phyloP scores from a whole-genome alignment of 2,113 vertebrate genomes.

The Calidris pugnax region DNA sequence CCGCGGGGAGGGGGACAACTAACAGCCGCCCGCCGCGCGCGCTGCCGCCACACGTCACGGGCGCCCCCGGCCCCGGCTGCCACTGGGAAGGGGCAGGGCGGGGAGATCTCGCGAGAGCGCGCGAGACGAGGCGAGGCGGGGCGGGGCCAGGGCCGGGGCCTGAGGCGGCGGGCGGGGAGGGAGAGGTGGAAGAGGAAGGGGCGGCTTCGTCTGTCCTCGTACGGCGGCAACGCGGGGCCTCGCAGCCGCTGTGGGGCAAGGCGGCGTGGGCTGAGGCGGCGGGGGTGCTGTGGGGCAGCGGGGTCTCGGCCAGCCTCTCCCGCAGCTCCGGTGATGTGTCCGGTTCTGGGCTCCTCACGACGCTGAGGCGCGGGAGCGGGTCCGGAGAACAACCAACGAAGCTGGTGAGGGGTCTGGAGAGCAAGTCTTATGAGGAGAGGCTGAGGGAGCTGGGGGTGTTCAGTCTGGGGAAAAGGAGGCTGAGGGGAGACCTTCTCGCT shows the following conservation, averaged over 20 bases:
- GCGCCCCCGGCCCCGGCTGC: not conserved
- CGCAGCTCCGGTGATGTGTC: not conserved
- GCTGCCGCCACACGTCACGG: not conserved
- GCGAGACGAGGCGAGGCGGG: too few species aligned
- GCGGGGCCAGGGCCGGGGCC: too few species aligned
- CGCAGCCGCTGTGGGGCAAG: not conserved
- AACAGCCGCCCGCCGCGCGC: not conserved
- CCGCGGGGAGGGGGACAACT: too few species aligned
- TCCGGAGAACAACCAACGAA: not conserved
- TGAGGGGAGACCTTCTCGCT: not conserved
- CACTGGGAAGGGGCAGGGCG: not conserved
- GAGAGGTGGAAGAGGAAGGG: too few species aligned
- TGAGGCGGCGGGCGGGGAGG: too few species aligned
- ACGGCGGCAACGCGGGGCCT: not conserved
- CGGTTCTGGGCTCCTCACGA: not conserved
- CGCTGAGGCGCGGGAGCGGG: not conserved
- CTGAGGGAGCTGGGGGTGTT: not conserved
- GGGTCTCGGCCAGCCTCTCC: not conserved
- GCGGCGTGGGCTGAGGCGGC: not conserved
- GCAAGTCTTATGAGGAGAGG: not conserved
- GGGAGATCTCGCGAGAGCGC: not conserved
- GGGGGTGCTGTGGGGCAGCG: rapidly evolving
- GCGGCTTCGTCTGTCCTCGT: too few species aligned
- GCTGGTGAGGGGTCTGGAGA: not conserved
- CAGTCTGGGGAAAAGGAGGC: not conserved